Evolutionary conservation across 2,888 invertebrate species (phyloP).

Genomic region (Aleiodes testaceus): DNA sequence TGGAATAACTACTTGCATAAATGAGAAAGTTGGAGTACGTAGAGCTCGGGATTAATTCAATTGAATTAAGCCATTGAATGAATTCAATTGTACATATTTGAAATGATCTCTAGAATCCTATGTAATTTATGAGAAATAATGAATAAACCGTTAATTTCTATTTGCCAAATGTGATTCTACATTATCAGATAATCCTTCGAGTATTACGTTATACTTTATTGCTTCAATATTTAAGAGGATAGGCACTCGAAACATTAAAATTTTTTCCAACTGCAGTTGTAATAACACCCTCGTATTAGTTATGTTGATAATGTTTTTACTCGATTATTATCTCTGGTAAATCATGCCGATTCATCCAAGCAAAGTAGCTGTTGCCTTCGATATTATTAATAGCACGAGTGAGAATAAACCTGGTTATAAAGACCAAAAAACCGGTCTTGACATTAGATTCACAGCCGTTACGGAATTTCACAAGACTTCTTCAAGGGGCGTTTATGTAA

Average conservation of each 20-base stretch:
- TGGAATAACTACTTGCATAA: constrained; percentile 10
- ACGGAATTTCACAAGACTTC: constrained; percentile 25
- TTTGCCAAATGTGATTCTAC: constrained; percentile 13
- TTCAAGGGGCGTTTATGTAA: constrained; percentile 33
- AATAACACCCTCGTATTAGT: too few species aligned
- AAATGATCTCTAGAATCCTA: constrained; percentile 20
- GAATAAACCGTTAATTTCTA: constrained; percentile 13
- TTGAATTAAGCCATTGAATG: not conserved
- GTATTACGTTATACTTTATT: not conserved
- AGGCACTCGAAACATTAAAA: too few species aligned
- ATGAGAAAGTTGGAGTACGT: constrained; percentile 28
- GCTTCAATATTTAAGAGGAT: constrained; percentile 3
- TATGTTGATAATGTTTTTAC: too few species aligned
- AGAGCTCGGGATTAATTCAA: constrained; percentile 5
- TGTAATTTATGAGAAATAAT: constrained; percentile 11
- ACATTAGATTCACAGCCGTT: constrained; percentile 36
- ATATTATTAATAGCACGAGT: constrained; percentile 10
- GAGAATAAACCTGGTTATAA: constrained; percentile 22
- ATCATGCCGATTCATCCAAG: not conserved
- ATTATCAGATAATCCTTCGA: constrained; percentile 24
- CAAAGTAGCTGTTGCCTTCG: not conserved
- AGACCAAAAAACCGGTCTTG: constrained; percentile 39
- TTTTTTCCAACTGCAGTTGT: not conserved
- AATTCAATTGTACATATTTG: constrained; percentile 13
- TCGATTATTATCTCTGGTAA: too few species aligned